These are phyloP conservation scores for Gymnoscelis rufifasciata DNA, from an alignment of 2,888 invertebrate species.

Conservation along the genomic window DNA sequence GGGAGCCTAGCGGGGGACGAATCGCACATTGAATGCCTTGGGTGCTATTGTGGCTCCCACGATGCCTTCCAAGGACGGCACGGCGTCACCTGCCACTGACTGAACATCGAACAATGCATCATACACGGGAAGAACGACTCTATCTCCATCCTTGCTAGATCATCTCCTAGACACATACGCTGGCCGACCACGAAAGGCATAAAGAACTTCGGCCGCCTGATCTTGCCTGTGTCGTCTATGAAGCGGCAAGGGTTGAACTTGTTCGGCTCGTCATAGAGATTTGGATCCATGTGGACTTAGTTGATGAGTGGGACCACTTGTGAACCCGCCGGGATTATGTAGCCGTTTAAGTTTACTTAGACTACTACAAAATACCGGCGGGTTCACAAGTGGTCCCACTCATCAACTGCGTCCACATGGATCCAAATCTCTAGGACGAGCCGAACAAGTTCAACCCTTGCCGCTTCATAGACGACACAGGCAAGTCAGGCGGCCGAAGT, in stretches of 20 bases:
- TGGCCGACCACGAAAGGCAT: constrained; percentile 95
- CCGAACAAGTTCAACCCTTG: too few species aligned
- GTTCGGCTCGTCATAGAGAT: constrained; percentile 91
- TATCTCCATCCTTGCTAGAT: constrained; percentile 92
- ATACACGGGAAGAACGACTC: constrained; percentile 92
- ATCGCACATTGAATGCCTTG: constrained; percentile 85
- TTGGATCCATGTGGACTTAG: constrained; percentile 94
- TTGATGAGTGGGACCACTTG: constrained; percentile 93
- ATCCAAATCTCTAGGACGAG: too few species aligned
- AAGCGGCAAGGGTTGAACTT: constrained; percentile 91
- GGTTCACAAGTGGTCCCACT: too few species aligned
- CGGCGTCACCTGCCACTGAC: constrained; percentile 83
- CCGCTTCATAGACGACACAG: too few species aligned
- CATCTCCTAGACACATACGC: constrained; percentile 93
- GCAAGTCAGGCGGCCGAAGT: too few species aligned
- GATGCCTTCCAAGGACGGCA: constrained; percentile 89
- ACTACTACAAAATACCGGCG: constrained; percentile 80
- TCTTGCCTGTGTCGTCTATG: constrained; percentile 88
- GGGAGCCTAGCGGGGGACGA: constrained; percentile 72
- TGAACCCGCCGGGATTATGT: constrained; percentile 89
- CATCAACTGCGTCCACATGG: too few species aligned
- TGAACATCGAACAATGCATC: constrained; percentile 88
- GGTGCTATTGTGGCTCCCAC: constrained; percentile 92
- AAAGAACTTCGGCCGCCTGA: constrained; percentile 91
- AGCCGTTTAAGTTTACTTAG: constrained; percentile 89